phyloP scores from a whole-genome alignment of 2,797 vertebrate species.

The Rousettus madagascariensis region DNA sequence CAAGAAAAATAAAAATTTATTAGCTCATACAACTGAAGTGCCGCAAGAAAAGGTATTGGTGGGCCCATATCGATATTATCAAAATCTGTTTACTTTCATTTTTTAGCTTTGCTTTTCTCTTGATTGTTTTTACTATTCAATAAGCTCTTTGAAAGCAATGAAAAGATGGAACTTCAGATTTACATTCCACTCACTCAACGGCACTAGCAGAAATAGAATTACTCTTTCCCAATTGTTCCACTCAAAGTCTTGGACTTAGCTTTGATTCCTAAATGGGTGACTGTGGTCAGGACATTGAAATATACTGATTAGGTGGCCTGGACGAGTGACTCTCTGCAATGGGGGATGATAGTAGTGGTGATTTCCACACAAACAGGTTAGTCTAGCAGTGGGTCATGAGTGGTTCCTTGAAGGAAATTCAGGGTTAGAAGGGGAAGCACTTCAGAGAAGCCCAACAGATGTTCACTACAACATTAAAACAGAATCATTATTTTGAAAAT shows the following conservation, averaged over 20 bases:
- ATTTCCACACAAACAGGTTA: background rate
- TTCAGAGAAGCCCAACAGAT: background rate
- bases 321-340: background rate
- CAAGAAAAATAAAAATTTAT: background rate
- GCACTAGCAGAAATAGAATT: background rate
- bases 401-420: background rate
- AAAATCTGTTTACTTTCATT: background rate
- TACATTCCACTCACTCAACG: background rate
- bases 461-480: background rate
- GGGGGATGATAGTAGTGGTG: too few species aligned
- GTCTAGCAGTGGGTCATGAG: background rate
- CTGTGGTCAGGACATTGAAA: background rate
- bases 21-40: background rate
- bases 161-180: background rate
- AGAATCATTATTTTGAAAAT: background rate
- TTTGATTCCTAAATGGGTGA: background rate
- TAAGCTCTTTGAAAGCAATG: background rate
- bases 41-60: background rate
- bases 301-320: too few species aligned
- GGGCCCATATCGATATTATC: background rate
- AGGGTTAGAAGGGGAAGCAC: background rate
- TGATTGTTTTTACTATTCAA: background rate
- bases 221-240: background rate
- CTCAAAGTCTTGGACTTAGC: background rate
- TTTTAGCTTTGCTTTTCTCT: background rate